phyloP scores from a whole-genome alignment of 2,797 vertebrate genomes.

The Coregonus suidteri region DNA sequence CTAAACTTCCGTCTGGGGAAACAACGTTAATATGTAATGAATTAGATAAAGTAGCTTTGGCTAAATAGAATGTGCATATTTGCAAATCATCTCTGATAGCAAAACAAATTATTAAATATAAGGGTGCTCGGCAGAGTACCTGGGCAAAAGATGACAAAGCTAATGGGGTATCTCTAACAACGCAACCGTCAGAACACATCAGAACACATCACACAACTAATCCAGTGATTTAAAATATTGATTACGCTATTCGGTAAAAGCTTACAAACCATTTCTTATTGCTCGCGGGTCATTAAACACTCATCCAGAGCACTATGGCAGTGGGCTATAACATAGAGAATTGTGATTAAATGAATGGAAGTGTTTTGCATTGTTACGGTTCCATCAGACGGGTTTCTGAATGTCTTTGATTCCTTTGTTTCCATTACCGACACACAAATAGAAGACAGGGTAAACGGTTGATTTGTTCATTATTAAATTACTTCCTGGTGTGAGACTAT shows the following conservation, averaged over 20 bases:
- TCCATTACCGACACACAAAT: slow-evolving; percentile 66
- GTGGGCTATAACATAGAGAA: slow-evolving; percentile 82
- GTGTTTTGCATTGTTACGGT: slow-evolving; percentile 74
- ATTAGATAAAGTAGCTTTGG: slow-evolving; percentile 89
- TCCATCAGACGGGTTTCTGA: slow-evolving; percentile 71
- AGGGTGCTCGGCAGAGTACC: slow-evolving; percentile 88
- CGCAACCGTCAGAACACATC: slow-evolving; percentile 67
- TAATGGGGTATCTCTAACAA: slow-evolving; percentile 99
- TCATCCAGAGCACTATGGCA: slow-evolving; percentile 85
- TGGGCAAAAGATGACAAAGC: slow-evolving; percentile 93
- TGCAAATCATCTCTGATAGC: slow-evolving; percentile 99
- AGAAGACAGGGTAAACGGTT: slow-evolving; percentile 68
- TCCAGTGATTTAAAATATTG: slow-evolving; percentile 99
- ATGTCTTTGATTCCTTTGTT: slow-evolving; percentile 61
- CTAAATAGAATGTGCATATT: slow-evolving; percentile 99
- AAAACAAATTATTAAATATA: slow-evolving; percentile 99
- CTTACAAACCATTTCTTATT: slow-evolving; percentile 96
- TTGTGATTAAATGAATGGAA: slow-evolving; percentile 88
- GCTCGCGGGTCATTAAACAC: slow-evolving; percentile 96
- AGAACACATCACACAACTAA: slow-evolving; percentile 86
- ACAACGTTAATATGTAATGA: slow-evolving; percentile 96
- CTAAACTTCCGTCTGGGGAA: slow-evolving; percentile 87
- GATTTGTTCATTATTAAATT: slow-evolving; percentile 64
- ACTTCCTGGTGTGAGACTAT: slow-evolving; percentile 19
- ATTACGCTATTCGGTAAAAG: slow-evolving; percentile 95